Conservation (phyloP, 2,888 invertebrate species). For the Smittia aterrima region DNA sequence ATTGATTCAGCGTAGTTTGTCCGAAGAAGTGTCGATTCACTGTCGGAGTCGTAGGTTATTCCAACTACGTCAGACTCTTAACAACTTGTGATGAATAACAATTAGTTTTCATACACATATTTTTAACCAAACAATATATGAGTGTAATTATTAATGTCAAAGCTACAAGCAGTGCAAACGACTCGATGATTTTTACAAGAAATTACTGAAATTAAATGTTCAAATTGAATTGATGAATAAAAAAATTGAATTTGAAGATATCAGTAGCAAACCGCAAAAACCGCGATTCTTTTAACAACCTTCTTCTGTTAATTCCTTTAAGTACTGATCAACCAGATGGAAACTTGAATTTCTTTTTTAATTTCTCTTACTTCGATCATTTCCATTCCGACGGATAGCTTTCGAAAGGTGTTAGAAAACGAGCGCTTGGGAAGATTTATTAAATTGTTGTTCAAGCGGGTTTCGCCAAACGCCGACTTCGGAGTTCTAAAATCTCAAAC, state of each 20-base stretch:
- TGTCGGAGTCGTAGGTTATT: no score
- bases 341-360: constrained; percentile 24
- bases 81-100: no score
- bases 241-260: constrained; percentile 33
- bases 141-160: no score
- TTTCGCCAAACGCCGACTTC: neutral
- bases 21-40: no score
- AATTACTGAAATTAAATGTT: neutral
- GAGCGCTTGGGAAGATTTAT: neutral
- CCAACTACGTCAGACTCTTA: no score
- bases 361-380: neutral
- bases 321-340: constrained; percentile 35
- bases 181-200: no score
- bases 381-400: neutral
- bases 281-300: constrained; percentile 37
- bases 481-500: neutral
- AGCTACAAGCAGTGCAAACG: no score
- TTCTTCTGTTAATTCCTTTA: constrained; percentile 24
- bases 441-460: neutral
- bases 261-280: constrained; percentile 36
- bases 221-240: constrained; percentile 1
- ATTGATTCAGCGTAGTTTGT: no score
- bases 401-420: neutral
- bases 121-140: no score
- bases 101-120: no score